phyloP scores from a whole-genome alignment of 1,140 invertebrate genomes.

The Lepidotrigona ventralis region DNA sequence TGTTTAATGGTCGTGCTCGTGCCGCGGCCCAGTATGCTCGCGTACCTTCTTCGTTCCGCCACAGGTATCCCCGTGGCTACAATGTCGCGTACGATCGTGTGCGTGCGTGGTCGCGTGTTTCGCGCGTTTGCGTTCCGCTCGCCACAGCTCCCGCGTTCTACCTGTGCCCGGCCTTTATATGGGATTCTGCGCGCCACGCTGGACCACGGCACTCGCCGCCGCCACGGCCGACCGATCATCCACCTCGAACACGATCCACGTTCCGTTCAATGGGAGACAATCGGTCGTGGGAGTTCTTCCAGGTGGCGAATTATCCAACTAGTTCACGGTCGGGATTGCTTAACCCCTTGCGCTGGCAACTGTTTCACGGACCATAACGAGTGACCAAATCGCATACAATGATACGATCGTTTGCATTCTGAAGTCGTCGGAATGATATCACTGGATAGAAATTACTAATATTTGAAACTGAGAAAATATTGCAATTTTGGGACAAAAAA shows the following conservation, averaged over 20 bases:
- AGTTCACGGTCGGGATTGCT: background rate
- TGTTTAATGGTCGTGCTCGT: conserved; percentile 54
- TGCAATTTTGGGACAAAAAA: too few species aligned
- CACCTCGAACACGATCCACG: background rate
- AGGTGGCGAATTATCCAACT: background rate
- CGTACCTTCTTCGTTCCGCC: conserved; percentile 42
- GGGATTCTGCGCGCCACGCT: conserved; percentile 26
- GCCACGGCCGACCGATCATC: conserved; percentile 38
- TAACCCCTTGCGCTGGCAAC: background rate
- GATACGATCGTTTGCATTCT: too few species aligned
- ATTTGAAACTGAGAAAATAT: too few species aligned
- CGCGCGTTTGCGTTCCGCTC: conserved; percentile 39
- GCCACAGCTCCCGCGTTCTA: conserved; percentile 50
- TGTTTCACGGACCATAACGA: too few species aligned
- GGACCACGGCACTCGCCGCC: conserved; percentile 37
- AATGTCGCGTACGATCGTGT: conserved; percentile 2
- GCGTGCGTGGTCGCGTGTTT: conserved; percentile 49
- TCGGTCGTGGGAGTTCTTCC: background rate
- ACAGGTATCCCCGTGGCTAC: conserved; percentile 20
- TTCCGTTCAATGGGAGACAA: background rate
- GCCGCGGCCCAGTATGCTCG: conserved; percentile 45
- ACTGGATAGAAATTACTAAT: too few species aligned
- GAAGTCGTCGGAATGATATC: too few species aligned
- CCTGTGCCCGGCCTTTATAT: conserved; percentile 55
- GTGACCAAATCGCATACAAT: too few species aligned